Evolutionary conservation across 2,888 invertebrate genomes (phyloP).

Genomic region (Melolontha melolontha): DNA sequence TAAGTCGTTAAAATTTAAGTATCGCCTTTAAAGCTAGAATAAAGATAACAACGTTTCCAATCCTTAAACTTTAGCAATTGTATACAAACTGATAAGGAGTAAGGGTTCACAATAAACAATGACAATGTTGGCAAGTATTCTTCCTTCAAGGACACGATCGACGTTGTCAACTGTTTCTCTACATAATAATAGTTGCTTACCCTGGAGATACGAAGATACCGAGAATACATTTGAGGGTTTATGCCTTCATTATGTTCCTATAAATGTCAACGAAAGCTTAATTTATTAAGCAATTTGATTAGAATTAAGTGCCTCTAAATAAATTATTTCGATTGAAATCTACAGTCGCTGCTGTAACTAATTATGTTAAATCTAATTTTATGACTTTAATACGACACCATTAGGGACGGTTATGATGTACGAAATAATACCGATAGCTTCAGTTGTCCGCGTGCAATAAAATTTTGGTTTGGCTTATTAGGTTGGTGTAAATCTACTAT

Average conservation of each 20-base stretch:
- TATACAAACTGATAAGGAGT: no score
- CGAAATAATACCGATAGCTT: not conserved
- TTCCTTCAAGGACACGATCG: no score
- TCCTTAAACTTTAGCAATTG: no score
- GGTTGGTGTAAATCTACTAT: no score
- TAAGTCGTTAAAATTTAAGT: no score
- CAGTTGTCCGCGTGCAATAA: not conserved
- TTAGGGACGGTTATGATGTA: constrained; percentile 12
- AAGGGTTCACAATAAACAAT: no score
- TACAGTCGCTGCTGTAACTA: constrained; percentile 8
- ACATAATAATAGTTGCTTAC: constrained; percentile 1
- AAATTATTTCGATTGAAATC: constrained; percentile 41
- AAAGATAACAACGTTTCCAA: no score
- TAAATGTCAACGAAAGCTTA: constrained; percentile 58
- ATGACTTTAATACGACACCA: constrained; percentile 14
- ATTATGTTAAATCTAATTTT: constrained; percentile 17
- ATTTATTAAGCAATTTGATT: constrained; percentile 53
- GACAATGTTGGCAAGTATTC: no score
- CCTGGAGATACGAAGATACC: not conserved
- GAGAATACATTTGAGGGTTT: constrained; percentile 48
- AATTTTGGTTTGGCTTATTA: no score
- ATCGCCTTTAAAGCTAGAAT: no score
- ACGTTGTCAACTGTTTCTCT: no score
- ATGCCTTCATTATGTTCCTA: constrained; percentile 59
- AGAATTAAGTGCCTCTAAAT: constrained; percentile 42